phyloP scores from a whole-genome alignment of 2,113 vertebrate species.

The Apaloderma vittatum region DNA sequence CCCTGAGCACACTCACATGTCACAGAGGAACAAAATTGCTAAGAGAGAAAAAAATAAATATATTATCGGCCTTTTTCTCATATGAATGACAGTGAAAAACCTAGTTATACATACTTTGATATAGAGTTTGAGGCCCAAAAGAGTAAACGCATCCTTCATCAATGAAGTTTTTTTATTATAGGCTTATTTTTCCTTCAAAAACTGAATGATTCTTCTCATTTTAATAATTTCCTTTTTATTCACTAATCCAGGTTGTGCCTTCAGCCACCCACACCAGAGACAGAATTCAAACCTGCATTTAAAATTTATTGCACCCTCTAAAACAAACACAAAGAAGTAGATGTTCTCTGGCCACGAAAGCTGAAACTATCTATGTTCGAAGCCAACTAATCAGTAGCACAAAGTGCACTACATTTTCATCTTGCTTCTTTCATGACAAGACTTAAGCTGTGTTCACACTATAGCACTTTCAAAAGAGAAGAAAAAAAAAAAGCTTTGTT shows the following conservation, averaged over 20 bases:
- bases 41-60: not conserved
- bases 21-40: not conserved
- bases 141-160: not conserved
- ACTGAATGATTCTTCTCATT: not conserved
- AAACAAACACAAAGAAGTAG: not conserved
- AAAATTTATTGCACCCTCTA: not conserved
- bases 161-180: not conserved
- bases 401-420: not conserved
- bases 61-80: not conserved
- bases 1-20: not conserved
- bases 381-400: not conserved
- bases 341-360: not conserved
- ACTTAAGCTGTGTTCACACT: not conserved
- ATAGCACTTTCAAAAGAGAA: not conserved
- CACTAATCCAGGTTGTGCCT: not conserved
- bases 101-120: not conserved
- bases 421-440: not conserved
- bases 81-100: not conserved
- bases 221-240: not conserved
- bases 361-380: not conserved
- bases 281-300: not conserved
- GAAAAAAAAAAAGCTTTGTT: not conserved
- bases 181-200: not conserved
- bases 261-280: not conserved
- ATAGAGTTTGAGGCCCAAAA: not conserved